phyloP scores from a whole-genome alignment of 2,797 vertebrate genomes.

The Myotis myotis region DNA sequence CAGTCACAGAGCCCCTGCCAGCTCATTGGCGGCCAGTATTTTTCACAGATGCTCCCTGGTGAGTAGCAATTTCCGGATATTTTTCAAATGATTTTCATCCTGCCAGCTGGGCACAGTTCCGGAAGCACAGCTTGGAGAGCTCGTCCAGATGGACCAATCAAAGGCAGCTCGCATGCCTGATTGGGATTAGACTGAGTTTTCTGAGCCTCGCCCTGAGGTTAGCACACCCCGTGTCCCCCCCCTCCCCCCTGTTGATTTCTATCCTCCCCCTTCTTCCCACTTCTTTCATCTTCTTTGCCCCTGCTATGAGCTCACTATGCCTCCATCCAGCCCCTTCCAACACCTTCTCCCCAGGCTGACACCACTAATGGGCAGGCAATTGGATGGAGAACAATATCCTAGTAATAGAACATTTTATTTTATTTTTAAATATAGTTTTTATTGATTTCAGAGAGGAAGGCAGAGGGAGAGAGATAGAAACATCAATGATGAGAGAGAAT shows the following conservation, averaged over 20 bases:
- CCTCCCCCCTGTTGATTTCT: neutral
- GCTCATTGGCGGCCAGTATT: constrained; percentile 64
- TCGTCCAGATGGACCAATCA: constrained; percentile 47
- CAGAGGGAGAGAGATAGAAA: too few species aligned
- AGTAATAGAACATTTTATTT: neutral
- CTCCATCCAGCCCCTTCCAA: neutral
- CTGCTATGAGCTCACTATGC: neutral
- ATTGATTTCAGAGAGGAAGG: too few species aligned
- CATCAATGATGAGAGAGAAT: too few species aligned
- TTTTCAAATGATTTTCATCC: constrained; percentile 80
- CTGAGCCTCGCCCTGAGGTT: constrained; percentile 20
- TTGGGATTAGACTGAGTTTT: constrained; percentile 15
- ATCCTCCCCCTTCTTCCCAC: neutral
- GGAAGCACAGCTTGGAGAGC: constrained; percentile 66
- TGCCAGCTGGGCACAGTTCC: constrained; percentile 75
- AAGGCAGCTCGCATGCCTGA: neutral
- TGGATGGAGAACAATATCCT: neutral
- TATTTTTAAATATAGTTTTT: too few species aligned
- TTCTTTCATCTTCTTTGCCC: neutral
- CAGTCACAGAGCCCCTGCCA: constrained; percentile 57
- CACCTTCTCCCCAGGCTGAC: neutral
- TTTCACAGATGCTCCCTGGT: constrained; percentile 81
- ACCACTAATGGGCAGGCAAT: neutral
- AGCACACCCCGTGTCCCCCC: neutral
- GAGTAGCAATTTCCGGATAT: constrained; percentile 75